Base-by-base conservation (phyloP, 2,888 invertebrate species). In the Diachrysia chrysitis region DNA sequence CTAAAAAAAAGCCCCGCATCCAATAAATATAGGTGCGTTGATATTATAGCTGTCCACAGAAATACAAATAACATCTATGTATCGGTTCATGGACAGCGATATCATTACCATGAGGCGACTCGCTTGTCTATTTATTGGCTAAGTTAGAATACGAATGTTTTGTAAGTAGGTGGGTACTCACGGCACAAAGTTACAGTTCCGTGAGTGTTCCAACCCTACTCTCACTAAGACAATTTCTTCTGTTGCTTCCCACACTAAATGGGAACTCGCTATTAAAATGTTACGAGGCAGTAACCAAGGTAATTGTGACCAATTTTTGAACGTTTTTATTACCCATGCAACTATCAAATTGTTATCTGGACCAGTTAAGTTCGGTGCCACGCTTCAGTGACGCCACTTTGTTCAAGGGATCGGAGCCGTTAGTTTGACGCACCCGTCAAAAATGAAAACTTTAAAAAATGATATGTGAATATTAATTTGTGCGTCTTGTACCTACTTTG, bases 231-330 rank as follows among this genome's bases (percentile, higher is more conserved):
- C 67, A 67, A 72, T 74, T 78, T 81, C 66, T 67, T 73, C 64
- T 53, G 75, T 81, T 63, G 60, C 61, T 93, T 93, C 93, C 92
- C 93, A 93, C 92, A 93, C 83, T 84, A 87, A 92, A 89, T 88
- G 86, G 89, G 87, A 87, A 84, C 86, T 86, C 83, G 85, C 90
- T 90, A 94, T 93, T 93, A 93, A 93, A 93, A 90, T 88, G 93
- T 93, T 93, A 92, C 93, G 91, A 93, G 85, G 87, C 90, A 85
- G 90, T 93, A 92, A 91, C 87, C 90, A 89, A 83, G 86, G 88
- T 94, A 93, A 94, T 94, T 93, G 93, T 91, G 84, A 91, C 91
- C 93, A 93, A 93, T 93, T 94, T 93, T 84, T 87, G 85, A 90
- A 88, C 87, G 89, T 90, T 92, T 93, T 93, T 93, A 93, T 92